phyloP scores from a whole-genome alignment of 2,888 invertebrate genomes.

The Callinectes sapidus region DNA sequence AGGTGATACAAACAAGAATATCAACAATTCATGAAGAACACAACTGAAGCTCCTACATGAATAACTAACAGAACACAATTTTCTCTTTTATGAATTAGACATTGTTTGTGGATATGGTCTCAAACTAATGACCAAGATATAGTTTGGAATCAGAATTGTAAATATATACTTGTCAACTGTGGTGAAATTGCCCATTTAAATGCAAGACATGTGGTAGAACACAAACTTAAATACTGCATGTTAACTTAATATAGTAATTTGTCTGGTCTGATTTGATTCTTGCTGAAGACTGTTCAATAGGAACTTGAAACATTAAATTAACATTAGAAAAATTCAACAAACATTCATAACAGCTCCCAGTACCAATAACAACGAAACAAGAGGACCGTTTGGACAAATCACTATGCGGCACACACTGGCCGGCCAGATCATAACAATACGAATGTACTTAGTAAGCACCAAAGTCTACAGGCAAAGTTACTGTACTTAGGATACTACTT shows the following conservation, averaged over 20 bases:
- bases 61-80: neutral
- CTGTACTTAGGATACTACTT: constrained; percentile 4
- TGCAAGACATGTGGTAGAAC: neutral
- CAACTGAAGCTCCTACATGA: neutral
- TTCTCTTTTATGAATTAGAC: neutral
- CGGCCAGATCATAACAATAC: constrained; percentile 4
- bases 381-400: constrained; percentile 2
- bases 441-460: constrained; percentile 44
- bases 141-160: constrained; percentile 2
- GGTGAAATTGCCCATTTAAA: neutral
- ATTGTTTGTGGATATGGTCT: neutral
- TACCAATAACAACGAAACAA: neutral
- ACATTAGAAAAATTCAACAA: constrained; percentile 17
- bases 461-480: constrained; percentile 37
- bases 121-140: neutral
- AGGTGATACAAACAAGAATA: neutral
- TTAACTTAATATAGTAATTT: constrained; percentile 26
- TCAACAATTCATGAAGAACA: neutral
- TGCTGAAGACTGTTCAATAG: neutral
- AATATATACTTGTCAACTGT: neutral
- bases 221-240: neutral
- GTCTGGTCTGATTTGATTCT: neutral
- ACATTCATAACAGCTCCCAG: neutral
- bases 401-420: neutral
- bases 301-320: neutral